Base-by-base conservation (phyloP, 1,140 invertebrate genomes). In the Diabrotica undecimpunctata region DNA sequence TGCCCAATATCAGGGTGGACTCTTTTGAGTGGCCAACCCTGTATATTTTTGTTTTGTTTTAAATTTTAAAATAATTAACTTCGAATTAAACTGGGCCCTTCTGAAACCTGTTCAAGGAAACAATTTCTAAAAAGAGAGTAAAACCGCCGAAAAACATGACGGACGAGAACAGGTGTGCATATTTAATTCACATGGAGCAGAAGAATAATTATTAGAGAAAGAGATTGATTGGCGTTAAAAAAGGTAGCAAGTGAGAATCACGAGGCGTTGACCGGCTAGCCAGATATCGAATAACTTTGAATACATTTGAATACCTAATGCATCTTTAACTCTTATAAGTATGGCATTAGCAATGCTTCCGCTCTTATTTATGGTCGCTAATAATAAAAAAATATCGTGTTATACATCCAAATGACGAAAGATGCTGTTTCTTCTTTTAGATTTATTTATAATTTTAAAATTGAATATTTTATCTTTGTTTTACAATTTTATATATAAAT, bases 271-370 rank as follows among this genome's bases (percentile, higher is more conserved):
- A 70, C 69, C 66, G 66, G n/a, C 41, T 46, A 66, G 63, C 69
- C 64, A 68, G 69, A 68, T 70, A 70, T 66, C 66, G 69, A 68
- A 70, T 70, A 70, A 68, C 63, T 70, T 66, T 68, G 64, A 66
- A 70, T 70, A 66, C 66, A 70, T 70, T 70, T 68, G 62, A 70
- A 70, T 70, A 61, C 8, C 68, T 68, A 68, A 68, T 70, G 64
- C 53, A 58, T 54, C 35, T 38, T 62, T 60, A 54, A 62, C 56
- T 63, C 46, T 54, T 52, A 54, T 59, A 61, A 63, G 25, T 60
- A n/a, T 60, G 50, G 66, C 50, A 62, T 58, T 54, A 41, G 61
- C 61, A 56, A 60, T 59, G 66, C 66, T 67, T 60, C 62, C 62
- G 56, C 64, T 59, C 57, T 61, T 37, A 37, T 57, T 57, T 37